Percentiles rank a stretch among this genome's conserved stretches.
Conservation (phyloP, 2,888 invertebrate genomes). For the Drosophila kanekoi region DNA sequence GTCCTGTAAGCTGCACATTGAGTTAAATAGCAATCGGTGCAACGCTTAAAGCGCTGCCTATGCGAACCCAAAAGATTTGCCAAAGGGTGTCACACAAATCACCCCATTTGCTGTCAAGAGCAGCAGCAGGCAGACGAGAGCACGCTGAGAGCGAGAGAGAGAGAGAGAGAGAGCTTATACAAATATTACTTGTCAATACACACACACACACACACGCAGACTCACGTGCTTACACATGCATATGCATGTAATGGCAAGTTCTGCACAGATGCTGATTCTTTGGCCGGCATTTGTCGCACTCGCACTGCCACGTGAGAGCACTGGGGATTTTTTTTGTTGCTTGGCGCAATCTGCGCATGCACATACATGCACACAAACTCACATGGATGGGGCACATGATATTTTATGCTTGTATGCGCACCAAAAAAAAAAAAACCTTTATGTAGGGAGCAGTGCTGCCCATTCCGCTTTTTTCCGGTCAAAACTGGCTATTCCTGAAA, state of each 20-base stretch:
- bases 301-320: conserved; percentile 17
- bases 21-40: neutral
- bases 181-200: conserved; percentile 11
- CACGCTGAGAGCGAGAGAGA: neutral
- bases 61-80: neutral
- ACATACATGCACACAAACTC: conserved; percentile 5
- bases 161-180: conserved; percentile 14
- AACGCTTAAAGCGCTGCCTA: neutral
- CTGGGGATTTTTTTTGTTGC: conserved; percentile 1
- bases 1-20: conserved; percentile 8
- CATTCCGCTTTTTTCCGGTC: neutral
- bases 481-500: neutral
- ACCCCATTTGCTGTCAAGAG: conserved; percentile 21
- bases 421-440: neutral
- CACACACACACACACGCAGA: neutral
- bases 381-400: neutral
- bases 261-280: conserved; percentile 35
- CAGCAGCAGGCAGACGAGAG: conserved; percentile 16
- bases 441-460: conserved; percentile 8
- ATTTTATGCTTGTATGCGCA: conserved; percentile 7
- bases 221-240: neutral
- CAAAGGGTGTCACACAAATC: conserved; percentile 10
- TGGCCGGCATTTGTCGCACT: conserved; percentile 27
- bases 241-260: conserved; percentile 4
- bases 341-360: conserved; percentile 46